Percentiles rank a stretch among this genome's conserved stretches.
Evolutionary conservation across 2,888 invertebrate species (phyloP).

Genomic region (Malachius bipustulatus): DNA sequence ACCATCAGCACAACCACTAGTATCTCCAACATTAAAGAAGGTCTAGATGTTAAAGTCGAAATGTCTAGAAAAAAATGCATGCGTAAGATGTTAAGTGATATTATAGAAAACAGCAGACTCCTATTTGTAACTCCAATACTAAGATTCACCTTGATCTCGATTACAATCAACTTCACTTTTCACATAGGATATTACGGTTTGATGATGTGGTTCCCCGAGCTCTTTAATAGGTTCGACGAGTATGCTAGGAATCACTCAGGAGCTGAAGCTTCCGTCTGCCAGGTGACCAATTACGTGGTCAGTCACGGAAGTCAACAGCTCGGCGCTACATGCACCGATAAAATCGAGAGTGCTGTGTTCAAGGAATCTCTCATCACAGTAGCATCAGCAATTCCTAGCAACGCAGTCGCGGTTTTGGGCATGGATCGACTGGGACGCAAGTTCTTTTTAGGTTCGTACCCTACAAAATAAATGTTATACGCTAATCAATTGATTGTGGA

Average conservation of each 20-base stretch:
- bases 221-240: slow-evolving; percentile 83
- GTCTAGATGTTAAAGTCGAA: slow-evolving; percentile 26
- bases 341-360: slow-evolving; percentile 69
- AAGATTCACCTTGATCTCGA: slow-evolving; percentile 71
- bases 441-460: slow-evolving; percentile 53
- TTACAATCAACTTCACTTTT: slow-evolving; percentile 84
- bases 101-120: slow-evolving; percentile 69
- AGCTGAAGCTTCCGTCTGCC: slow-evolving; percentile 56
- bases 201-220: slow-evolving; percentile 96
- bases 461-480: neutral
- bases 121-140: slow-evolving; percentile 70
- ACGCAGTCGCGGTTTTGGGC: slow-evolving; percentile 64
- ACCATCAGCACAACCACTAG: too few species aligned
- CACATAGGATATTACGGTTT: slow-evolving; percentile 91
- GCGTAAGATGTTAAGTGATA: slow-evolving; percentile 63
- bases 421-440: slow-evolving; percentile 82
- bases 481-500: too few species aligned
- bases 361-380: slow-evolving; percentile 79
- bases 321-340: slow-evolving; percentile 49
- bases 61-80: slow-evolving; percentile 46
- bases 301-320: slow-evolving; percentile 48
- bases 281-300: slow-evolving; percentile 67
- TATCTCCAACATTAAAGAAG: too few species aligned
- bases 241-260: slow-evolving; percentile 57
- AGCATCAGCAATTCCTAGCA: slow-evolving; percentile 75